phyloP scores from a whole-genome alignment of 2,113 vertebrate genomes.

The Hippolais icterina region DNA sequence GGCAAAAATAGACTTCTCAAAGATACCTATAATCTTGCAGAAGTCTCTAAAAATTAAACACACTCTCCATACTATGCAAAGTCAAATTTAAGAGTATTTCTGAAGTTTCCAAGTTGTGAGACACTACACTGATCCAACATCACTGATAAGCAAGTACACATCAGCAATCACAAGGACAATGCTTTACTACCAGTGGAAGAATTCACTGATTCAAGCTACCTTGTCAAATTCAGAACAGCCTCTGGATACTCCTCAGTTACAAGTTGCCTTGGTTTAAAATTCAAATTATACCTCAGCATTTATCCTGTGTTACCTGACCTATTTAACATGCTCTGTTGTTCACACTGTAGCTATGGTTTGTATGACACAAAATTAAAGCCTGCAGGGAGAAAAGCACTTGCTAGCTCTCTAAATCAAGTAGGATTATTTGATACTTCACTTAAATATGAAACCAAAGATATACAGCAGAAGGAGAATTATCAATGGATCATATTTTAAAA shows the following conservation, averaged over 20 bases:
- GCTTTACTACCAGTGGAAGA: neutral
- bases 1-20: neutral
- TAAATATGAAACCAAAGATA: neutral
- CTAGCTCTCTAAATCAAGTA: neutral
- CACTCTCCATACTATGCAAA: neutral
- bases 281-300: neutral
- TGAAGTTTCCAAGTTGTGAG: neutral
- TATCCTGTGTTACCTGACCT: neutral
- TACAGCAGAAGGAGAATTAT: neutral
- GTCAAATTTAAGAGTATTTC: neutral
- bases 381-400: neutral
- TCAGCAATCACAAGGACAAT: neutral
- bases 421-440: neutral
- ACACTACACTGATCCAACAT: neutral
- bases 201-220: neutral
- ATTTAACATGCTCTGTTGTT: neutral
- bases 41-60: neutral
- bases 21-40: neutral
- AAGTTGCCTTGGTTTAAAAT: neutral
- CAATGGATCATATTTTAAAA: neutral
- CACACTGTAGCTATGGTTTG: neutral
- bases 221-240: neutral
- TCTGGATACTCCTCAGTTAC: neutral
- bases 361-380: slow-evolving; percentile 14
- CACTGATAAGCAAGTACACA: neutral